Conservation (phyloP, 2,113 vertebrate genomes). For the Dicaeum eximium region DNA sequence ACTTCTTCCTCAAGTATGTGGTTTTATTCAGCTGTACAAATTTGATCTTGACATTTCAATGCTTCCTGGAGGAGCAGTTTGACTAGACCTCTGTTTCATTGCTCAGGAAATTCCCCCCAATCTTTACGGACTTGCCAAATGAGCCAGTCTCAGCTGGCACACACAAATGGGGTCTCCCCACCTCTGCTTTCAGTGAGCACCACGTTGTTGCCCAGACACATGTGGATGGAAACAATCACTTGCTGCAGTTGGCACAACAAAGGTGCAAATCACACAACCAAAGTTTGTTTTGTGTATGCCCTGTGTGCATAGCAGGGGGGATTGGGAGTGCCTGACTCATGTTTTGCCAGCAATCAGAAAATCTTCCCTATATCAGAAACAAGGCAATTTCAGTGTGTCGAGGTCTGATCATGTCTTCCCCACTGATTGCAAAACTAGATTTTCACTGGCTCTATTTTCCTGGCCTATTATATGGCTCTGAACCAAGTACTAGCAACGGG, state of each 20-base stretch:
- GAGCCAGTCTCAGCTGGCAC: neutral
- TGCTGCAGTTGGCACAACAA: neutral
- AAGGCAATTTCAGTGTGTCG: neutral
- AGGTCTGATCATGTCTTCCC: neutral
- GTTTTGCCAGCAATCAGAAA: neutral
- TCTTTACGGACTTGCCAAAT: neutral
- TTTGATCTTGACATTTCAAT: neutral
- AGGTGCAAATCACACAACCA: neutral
- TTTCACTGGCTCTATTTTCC: neutral
- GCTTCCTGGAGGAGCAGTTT: neutral
- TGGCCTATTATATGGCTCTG: neutral
- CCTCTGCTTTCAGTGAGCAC: fast-evolving
- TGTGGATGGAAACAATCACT: neutral
- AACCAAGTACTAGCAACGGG: neutral
- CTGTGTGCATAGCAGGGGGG: neutral
- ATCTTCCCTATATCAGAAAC: neutral
- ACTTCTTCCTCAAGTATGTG: neutral
- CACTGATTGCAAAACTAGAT: neutral
- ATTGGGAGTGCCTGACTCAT: neutral
- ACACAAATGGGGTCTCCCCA: neutral
- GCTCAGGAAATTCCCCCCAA: neutral
- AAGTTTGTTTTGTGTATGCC: neutral
- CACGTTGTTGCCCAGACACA: neutral
- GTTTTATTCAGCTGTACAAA: neutral
- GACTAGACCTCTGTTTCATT: neutral